phyloP scores from a whole-genome alignment of 2,888 invertebrate species.

The Leptinotarsa haldemani region DNA sequence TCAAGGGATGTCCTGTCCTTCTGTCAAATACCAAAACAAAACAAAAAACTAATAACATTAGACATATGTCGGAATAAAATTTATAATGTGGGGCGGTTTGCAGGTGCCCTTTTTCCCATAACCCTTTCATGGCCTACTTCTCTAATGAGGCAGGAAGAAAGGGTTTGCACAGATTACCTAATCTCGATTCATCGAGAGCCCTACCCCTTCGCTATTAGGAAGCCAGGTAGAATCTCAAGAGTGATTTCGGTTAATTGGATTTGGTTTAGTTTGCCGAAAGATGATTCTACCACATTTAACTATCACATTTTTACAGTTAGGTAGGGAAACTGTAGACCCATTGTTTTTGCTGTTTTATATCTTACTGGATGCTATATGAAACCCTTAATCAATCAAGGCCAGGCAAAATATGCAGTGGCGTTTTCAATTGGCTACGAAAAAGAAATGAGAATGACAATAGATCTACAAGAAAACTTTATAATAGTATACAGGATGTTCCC shows the following conservation, averaged over 20 bases:
- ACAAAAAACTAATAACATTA: conserved; percentile 47
- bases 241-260: conserved; percentile 18
- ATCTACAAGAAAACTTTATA: no score
- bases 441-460: no score
- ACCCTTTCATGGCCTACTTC: conserved; percentile 61
- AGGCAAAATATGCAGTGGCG: background rate
- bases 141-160: conserved; percentile 59
- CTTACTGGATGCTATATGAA: background rate
- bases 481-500: no score
- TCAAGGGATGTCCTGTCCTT: conserved; percentile 42
- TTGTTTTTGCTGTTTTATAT: conserved; percentile 18
- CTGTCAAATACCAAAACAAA: conserved; percentile 44
- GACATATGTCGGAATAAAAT: conserved; percentile 56
- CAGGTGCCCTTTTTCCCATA: conserved; percentile 61
- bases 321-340: background rate
- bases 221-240: conserved; percentile 22
- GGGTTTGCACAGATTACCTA: conserved; percentile 59
- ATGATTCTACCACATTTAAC: conserved; percentile 16
- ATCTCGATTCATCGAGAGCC: conserved; percentile 43
- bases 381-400: background rate
- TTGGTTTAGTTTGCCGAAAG: conserved; percentile 15
- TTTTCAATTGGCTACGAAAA: background rate
- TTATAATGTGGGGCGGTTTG: conserved; percentile 56
- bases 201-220: conserved; percentile 38
- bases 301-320: conserved; percentile 17